Evolutionary conservation across 2,888 invertebrate species (phyloP), one percentile per base, ranked within the genome.

Genomic region (Biston betularia): DNA sequence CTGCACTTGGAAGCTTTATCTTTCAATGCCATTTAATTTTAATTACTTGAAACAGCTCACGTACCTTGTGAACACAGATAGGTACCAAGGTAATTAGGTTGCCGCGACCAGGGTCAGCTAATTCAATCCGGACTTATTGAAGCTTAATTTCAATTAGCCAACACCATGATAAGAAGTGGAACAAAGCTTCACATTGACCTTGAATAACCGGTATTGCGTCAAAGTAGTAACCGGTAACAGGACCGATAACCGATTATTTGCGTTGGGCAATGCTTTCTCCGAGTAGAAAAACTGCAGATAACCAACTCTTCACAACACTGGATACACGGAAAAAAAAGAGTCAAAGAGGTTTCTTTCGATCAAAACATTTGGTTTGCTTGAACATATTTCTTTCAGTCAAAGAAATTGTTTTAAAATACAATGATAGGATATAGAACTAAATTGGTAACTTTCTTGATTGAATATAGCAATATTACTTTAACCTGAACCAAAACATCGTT

Each of bases 121-220:
- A 61, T 54, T 52, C 49, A 35, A 67, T 54, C 42, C 5, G 33
- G 15, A 45, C 45, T 55, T n/a, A n/a, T 12, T 14, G 6, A 10
- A 73, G 71, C 68, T 72, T 74, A 67, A 57, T 72, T 70, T 68
- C 38, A 72, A 71, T 69, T 60, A 63, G 42, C 66, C 71, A 77
- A 78, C 58, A 54, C 44, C 57, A 69, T 56, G 69, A 72, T 67
- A 59, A 58, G 24, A 71, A 61, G 55, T 71, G 57, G 63, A 68
- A 68, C 70, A 70, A 71, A 72, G 64, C 70, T 73, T 81, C 76
- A 75, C 83, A 82, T 82, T 86, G 87, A 87, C 86, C 87, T 86
- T 87, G 78, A 40, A 52, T 6, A 63, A 76, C 75, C 71, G 63
- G 73, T 74, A 73, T 84, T 83, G 80, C 82, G 75, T 77, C 81